phyloP scores from a whole-genome alignment of 2,113 vertebrate species.

The Notothenia coriiceps region DNA sequence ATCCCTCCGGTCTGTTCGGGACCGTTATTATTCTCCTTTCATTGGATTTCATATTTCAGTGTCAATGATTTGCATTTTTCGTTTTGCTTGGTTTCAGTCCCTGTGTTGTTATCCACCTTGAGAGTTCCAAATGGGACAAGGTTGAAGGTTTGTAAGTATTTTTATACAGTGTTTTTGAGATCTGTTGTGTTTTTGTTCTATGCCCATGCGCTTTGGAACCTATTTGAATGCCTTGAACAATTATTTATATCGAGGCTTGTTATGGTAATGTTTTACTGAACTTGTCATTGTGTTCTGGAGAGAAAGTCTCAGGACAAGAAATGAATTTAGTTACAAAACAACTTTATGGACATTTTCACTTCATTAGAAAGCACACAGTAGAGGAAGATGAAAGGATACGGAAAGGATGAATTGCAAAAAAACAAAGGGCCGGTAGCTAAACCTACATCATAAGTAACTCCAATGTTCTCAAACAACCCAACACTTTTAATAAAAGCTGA shows the following conservation, averaged over 20 bases:
- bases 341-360: conserved; percentile 8
- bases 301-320: background rate
- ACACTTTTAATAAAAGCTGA: background rate
- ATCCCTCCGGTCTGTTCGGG: conserved; percentile 60
- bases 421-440: background rate
- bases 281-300: conserved; percentile 15
- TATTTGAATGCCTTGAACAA: conserved; percentile 46
- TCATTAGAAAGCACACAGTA: conserved; percentile 14
- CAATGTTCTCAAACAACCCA: background rate
- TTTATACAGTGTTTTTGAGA: conserved; percentile 45
- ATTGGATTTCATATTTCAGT: conserved; percentile 67
- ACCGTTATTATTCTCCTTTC: conserved; percentile 60
- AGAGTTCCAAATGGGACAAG: conserved; percentile 41
- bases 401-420: background rate
- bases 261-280: conserved; percentile 34
- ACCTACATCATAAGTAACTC: conserved; percentile 7
- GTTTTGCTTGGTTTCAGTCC: conserved; percentile 51
- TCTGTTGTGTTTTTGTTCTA: conserved; percentile 54
- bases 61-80: conserved; percentile 54
- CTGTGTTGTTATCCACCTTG: conserved; percentile 45
- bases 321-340: conserved; percentile 3
- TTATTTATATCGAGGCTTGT: conserved; percentile 40
- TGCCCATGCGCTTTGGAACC: conserved; percentile 51
- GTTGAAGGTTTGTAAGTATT: conserved; percentile 57
- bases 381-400: background rate